Percentiles rank a stretch among this genome's conserved stretches.
phyloP scores from a whole-genome alignment of 2,888 invertebrate genomes.

The Luffia ferchaultella region DNA sequence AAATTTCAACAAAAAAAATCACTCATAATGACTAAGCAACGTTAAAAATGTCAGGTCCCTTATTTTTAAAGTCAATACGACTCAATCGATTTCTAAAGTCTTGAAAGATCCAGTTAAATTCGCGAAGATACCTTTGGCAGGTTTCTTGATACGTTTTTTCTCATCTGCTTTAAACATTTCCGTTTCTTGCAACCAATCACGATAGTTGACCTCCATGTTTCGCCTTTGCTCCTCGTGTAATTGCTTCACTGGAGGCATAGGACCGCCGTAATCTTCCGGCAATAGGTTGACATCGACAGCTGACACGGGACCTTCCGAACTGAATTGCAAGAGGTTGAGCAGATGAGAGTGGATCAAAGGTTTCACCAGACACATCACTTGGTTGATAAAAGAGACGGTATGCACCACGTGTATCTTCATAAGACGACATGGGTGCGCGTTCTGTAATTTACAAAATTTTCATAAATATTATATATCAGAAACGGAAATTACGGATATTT shows the following conservation, averaged over 20 bases:
- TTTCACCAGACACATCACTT: slow-evolving; percentile 71
- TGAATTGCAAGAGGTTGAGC: slow-evolving; percentile 67
- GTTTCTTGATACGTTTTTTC: slow-evolving; percentile 52
- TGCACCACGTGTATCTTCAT: slow-evolving; percentile 73
- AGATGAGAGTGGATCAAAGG: slow-evolving; percentile 71
- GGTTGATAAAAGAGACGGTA: slow-evolving; percentile 73
- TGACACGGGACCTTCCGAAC: slow-evolving; percentile 54
- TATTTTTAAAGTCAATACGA: slow-evolving; percentile 1
- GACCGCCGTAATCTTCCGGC: slow-evolving; percentile 70
- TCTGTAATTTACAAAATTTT: too few species aligned
- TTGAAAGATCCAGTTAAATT: slow-evolving; percentile 58
- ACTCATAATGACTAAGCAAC: too few species aligned
- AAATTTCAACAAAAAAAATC: too few species aligned
- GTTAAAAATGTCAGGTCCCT: slow-evolving; percentile 27
- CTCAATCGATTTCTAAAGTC: slow-evolving; percentile 55
- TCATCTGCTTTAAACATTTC: slow-evolving; percentile 62
- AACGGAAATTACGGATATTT: too few species aligned
- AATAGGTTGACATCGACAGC: slow-evolving; percentile 48
- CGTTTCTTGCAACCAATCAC: slow-evolving; percentile 69
- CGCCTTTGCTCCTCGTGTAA: slow-evolving; percentile 65
- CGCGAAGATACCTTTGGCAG: slow-evolving; percentile 56
- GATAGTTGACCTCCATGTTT: slow-evolving; percentile 65
- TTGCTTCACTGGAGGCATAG: slow-evolving; percentile 53
- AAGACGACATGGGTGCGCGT: slow-evolving; percentile 71
- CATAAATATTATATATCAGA: not conserved